Evolutionary conservation across 2,888 invertebrate species (phyloP).

Genomic region (Clusia tigrina): DNA sequence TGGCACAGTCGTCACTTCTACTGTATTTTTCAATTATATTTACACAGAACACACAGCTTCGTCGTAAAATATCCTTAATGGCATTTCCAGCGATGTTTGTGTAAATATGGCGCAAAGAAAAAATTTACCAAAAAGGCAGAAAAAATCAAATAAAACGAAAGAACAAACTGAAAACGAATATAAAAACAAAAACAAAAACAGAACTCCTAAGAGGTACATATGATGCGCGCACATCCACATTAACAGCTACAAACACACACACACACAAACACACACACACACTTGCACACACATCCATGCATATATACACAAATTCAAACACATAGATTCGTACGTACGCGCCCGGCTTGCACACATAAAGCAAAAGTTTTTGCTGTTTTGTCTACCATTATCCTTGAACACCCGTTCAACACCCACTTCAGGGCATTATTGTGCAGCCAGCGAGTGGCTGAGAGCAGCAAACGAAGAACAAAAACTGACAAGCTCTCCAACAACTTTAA

Average conservation of each 20-base stretch:
- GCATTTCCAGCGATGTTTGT: slow-evolving; percentile 26
- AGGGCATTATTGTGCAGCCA: background rate
- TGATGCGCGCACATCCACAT: background rate
- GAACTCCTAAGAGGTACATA: slow-evolving; percentile 7
- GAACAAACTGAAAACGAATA: slow-evolving; percentile 8
- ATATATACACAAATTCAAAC: too few species aligned
- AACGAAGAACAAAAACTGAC: slow-evolving; percentile 16
- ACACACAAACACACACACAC: background rate
- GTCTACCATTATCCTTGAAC: slow-evolving; percentile 24
- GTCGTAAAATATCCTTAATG: slow-evolving; percentile 30
- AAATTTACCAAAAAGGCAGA: slow-evolving; percentile 10
- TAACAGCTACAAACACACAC: background rate
- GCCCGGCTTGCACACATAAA: background rate
- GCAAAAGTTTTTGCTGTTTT: background rate
- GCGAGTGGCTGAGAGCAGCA: background rate
- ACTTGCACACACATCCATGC: background rate
- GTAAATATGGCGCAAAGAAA: slow-evolving; percentile 19
- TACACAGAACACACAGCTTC: slow-evolving; percentile 29
- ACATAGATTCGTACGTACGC: too few species aligned
- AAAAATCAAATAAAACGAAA: slow-evolving; percentile 15
- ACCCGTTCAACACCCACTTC: slow-evolving; percentile 16
- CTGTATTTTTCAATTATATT: slow-evolving; percentile 28
- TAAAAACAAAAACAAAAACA: slow-evolving; percentile 16
- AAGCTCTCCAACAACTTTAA: slow-evolving; percentile 33
- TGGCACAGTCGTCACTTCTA: background rate